Conservation (phyloP, 2,888 invertebrate species). For the Lithodes maja region DNA sequence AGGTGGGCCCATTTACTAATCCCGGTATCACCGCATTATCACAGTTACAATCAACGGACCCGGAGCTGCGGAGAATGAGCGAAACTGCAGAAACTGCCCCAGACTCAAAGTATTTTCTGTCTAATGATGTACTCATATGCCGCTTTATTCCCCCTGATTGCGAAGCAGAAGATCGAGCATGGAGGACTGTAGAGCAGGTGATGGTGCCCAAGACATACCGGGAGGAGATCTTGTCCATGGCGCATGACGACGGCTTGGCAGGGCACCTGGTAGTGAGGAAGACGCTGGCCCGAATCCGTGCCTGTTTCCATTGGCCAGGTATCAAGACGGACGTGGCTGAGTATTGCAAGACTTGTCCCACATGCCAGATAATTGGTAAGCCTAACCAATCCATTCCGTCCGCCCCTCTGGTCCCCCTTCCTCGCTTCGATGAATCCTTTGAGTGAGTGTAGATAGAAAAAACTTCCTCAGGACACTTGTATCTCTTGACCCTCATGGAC, state of each 20-base stretch:
- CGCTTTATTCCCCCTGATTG: not conserved
- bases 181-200: not conserved
- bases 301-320: constrained; percentile 1
- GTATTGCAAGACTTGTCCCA: constrained; percentile 9
- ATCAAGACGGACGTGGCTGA: constrained; percentile 10
- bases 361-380: constrained; percentile 21
- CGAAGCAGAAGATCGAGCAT: not conserved
- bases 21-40: not conserved
- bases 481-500: constrained; percentile 25
- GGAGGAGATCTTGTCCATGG: not conserved
- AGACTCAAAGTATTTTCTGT: not conserved
- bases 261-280: constrained; percentile 15
- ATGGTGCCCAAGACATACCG: not conserved
- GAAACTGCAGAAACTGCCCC: not conserved
- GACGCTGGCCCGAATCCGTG: not conserved
- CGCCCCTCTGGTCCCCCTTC: not conserved
- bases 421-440: not conserved
- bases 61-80: not conserved
- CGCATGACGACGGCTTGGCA: not conserved
- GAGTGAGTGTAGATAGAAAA: not conserved
- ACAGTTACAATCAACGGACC: not conserved
- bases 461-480: not conserved
- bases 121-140: not conserved
- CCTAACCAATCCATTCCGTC: not conserved
- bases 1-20: too few relatives aligned